Percentiles rank a stretch among this genome's conserved stretches.
These are phyloP conservation scores for Trachelus iudaicus DNA, from an alignment of 2,888 invertebrate species.

Conservation along the genomic window DNA sequence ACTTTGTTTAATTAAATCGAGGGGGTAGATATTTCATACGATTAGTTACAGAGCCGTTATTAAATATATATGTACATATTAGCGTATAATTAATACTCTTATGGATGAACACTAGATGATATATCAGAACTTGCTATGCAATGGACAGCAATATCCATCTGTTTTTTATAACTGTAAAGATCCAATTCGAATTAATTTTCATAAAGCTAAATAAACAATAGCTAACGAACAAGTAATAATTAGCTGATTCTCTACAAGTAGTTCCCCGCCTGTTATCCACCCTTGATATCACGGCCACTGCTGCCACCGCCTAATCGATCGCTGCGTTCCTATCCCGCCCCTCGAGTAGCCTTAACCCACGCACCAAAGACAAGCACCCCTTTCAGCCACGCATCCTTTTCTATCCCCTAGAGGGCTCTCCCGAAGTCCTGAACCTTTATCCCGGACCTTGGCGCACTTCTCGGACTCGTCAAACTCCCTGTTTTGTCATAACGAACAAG, in stretches of 20 bases:
- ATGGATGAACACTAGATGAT: too few species aligned
- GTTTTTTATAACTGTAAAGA: too few species aligned
- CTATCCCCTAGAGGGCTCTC: neutral
- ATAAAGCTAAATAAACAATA: too few species aligned
- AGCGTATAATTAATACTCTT: too few species aligned
- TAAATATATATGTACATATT: too few species aligned
- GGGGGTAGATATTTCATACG: neutral
- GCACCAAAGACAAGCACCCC: slow-evolving; percentile 8
- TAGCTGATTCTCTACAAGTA: neutral
- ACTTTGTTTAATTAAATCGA: slow-evolving; percentile 21
- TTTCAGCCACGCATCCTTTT: slow-evolving; percentile 4
- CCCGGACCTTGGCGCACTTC: slow-evolving; percentile 30
- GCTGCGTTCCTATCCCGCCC: slow-evolving; percentile 24
- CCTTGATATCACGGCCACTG: slow-evolving; percentile 9
- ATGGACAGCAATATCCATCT: too few species aligned
- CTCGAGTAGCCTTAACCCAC: neutral
- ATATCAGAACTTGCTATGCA: too few species aligned
- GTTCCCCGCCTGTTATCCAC: slow-evolving; percentile 9
- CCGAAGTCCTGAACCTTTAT: neutral
- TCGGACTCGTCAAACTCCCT: slow-evolving; percentile 22
- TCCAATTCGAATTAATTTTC: too few species aligned
- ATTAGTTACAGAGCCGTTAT: too few species aligned
- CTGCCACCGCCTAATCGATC: slow-evolving; percentile 36
- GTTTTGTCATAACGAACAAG: slow-evolving; percentile 33
- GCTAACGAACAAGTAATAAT: too few species aligned